These are phyloP conservation scores for Agrilus biguttatus DNA, from an alignment of 2,888 invertebrate species.

Conservation along the genomic window DNA sequence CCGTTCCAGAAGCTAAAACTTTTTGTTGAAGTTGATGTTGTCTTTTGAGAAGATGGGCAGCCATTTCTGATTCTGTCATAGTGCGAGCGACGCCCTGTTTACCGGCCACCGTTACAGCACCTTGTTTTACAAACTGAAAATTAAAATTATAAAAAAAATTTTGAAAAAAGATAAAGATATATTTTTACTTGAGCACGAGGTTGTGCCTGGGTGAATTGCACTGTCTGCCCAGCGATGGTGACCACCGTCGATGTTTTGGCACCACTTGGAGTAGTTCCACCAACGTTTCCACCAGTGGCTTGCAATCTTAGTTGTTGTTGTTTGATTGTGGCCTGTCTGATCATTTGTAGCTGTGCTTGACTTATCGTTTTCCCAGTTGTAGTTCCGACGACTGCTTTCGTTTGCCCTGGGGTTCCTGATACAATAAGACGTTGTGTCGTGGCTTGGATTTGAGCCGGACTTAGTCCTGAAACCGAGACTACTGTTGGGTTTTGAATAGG, in stretches of 20 bases:
- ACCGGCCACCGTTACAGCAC: slow-evolving; percentile 26
- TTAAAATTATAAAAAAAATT: slow-evolving; percentile 1
- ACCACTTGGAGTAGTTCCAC: slow-evolving; percentile 14
- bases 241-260: slow-evolving; percentile 26
- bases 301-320: slow-evolving; percentile 27
- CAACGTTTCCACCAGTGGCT: slow-evolving; percentile 7
- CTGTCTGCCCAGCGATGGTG: slow-evolving; percentile 21
- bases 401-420: slow-evolving; percentile 21
- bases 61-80: slow-evolving; percentile 38
- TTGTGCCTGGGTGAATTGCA: slow-evolving; percentile 30
- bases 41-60: slow-evolving; percentile 33
- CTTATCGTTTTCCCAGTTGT: slow-evolving; percentile 38
- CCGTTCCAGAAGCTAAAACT: slow-evolving; percentile 16
- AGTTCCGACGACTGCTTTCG: slow-evolving; percentile 21
- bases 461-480: slow-evolving; percentile 28
- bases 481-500: slow-evolving; percentile 26
- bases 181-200: slow-evolving; percentile 12
- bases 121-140: slow-evolving; percentile 26
- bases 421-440: slow-evolving; percentile 35
- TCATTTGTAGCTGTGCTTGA: slow-evolving; percentile 43
- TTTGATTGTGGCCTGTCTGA: slow-evolving; percentile 37
- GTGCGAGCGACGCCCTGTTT: slow-evolving; percentile 27
- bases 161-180: background rate
- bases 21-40: slow-evolving; percentile 27
- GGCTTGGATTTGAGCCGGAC: slow-evolving; percentile 26